Evolutionary conservation across 2,888 invertebrate genomes (phyloP).

Genomic region (Parthenolecanium corni): DNA sequence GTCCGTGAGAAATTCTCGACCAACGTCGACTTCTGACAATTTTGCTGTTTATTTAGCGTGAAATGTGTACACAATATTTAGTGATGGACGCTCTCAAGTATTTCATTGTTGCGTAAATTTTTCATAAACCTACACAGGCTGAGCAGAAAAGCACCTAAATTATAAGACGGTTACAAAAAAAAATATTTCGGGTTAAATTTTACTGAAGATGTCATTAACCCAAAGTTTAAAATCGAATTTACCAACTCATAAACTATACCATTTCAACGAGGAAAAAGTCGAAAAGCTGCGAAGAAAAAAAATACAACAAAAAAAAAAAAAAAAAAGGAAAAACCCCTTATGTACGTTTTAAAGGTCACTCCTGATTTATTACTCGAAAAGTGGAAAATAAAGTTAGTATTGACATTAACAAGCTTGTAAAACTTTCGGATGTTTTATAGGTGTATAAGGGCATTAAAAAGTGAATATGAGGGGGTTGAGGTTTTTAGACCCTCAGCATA

Average conservation of each 20-base stretch:
- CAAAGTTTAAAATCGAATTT: neutral
- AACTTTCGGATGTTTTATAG: constrained; percentile 23
- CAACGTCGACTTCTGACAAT: neutral
- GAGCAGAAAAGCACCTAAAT: too few species aligned
- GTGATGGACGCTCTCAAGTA: neutral
- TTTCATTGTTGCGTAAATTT: neutral
- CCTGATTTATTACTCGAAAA: constrained; percentile 18
- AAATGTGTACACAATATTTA: neutral
- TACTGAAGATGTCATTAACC: neutral
- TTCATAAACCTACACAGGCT: neutral
- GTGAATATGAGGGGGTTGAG: constrained; percentile 12
- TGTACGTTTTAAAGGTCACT: constrained; percentile 23
- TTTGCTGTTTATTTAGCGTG: neutral
- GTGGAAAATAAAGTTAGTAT: constrained; percentile 24
- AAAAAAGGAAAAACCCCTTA: neutral
- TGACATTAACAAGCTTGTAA: constrained; percentile 26
- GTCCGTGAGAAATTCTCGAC: neutral
- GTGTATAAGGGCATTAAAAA: constrained; percentile 24
- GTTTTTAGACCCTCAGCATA: constrained; percentile 9
- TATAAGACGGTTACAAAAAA: too few species aligned
- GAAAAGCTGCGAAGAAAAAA: too few species aligned
- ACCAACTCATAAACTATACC: too few species aligned
- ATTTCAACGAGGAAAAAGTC: too few species aligned
- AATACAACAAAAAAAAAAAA: neutral
- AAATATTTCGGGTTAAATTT: too few species aligned